These are phyloP conservation scores for Pharmacophagus antenor DNA, from an alignment of 2,888 invertebrate genomes.

Conservation along the genomic window DNA sequence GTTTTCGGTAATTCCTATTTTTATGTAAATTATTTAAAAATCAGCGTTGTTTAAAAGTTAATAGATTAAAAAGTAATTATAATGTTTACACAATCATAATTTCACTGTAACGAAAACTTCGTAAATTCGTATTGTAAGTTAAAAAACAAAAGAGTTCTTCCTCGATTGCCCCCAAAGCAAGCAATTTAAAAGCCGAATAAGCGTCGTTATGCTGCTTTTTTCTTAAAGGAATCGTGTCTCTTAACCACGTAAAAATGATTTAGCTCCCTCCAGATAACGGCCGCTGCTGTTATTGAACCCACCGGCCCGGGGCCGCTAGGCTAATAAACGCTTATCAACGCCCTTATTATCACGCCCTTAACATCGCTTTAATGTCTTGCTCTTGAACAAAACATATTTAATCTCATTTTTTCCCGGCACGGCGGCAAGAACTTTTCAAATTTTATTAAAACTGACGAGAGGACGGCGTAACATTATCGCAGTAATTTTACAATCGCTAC, in stretches of 20 bases:
- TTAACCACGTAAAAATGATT: conserved; percentile 80
- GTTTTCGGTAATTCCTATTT: not conserved
- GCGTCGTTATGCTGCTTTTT: conserved; percentile 63
- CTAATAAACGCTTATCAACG: conserved; percentile 82
- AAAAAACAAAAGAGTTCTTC: conserved; percentile 42
- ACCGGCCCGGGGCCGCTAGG: conserved; percentile 60
- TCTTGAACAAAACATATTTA: conserved; percentile 82
- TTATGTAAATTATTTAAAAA: not conserved
- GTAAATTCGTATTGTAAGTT: conserved; percentile 21
- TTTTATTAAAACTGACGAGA: conserved; percentile 61
- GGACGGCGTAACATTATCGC: conserved; percentile 33
- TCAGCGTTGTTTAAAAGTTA: not conserved
- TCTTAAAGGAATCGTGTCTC: conserved; percentile 61
- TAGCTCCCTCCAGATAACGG: conserved; percentile 74
- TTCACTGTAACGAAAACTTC: not conserved
- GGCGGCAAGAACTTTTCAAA: conserved; percentile 68
- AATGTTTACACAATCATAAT: not conserved
- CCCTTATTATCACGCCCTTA: conserved; percentile 82
- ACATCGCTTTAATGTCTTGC: conserved; percentile 81
- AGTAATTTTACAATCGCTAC: conserved; percentile 30
- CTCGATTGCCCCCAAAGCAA: conserved; percentile 43
- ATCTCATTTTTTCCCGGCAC: conserved; percentile 73
- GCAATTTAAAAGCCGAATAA: conserved; percentile 65
- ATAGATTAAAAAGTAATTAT: not conserved
- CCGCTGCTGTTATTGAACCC: conserved; percentile 64